Evolutionary conservation across 92 coral and sea anemone genomes (phyloP), one percentile per base, ranked within the genome.

Genomic region (Palythoa grandiflora): DNA sequence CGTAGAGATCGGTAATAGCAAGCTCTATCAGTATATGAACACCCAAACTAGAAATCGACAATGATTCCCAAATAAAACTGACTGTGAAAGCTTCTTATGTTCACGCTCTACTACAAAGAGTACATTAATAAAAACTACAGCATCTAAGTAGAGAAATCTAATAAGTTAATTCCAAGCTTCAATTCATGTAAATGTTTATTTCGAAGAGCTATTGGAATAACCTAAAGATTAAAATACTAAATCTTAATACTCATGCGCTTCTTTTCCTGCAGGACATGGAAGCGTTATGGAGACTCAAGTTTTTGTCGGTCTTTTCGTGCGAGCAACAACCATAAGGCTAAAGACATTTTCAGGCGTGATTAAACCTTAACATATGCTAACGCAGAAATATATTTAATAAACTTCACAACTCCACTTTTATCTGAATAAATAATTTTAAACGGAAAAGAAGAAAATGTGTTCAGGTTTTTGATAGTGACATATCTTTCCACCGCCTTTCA

Each of bases 191-290:
- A 66, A 81, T 66, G 63, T 65, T 80, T 81, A 71, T 66, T 81
- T 66, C 61, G 38, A 81, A 81, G 60, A 66, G 66, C 72, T 53
- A 10, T 63, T 15, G 47, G 86, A 81, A 81, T 81, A 81, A 65
- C 47, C 66, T 81, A 38, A 65, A 68, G 20, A 9, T 16, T 38
- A n/a, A 50, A 81, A 81, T 21, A 3, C 38, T 14, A 65, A 81
- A 65, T 20, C 38, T 21, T 1, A n/a, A n/a, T n/a, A 60, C 48
- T 65, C 39, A 38, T 51, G 38, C 47, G 63, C 52, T 20, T 1
- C 21, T 14, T 17, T 47, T 47, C 74, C 48, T 44, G n/a, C 74
- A 44, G 50, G 16, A 52, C 7, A 28, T 54, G 61, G 5, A 37
- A 53, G 68, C 17, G 9, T 35, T 70, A 2, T 13, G 17, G 28